Evolutionary conservation across 2,888 invertebrate species (phyloP).

Genomic region (Drosophila vallismaia): DNA sequence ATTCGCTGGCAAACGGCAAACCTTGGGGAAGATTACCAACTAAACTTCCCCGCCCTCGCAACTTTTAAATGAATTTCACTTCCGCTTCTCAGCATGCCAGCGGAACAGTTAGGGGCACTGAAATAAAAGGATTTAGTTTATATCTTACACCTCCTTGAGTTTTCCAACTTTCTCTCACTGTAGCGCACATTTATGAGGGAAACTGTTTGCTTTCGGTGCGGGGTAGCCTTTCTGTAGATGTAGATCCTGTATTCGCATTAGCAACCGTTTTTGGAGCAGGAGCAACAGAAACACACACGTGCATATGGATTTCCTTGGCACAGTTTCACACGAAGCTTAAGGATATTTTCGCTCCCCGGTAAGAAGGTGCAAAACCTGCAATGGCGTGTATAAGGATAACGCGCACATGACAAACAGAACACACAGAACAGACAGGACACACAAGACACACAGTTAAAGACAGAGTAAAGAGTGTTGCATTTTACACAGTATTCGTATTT

Average conservation of each 20-base stretch:
- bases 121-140: not conserved
- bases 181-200: slow-evolving; percentile 20
- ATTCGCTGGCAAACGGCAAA: slow-evolving; percentile 13
- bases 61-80: slow-evolving; percentile 40
- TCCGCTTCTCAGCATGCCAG: slow-evolving; percentile 13
- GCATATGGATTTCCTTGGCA: slow-evolving; percentile 52
- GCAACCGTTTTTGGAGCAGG: slow-evolving; percentile 43
- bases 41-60: slow-evolving; percentile 23
- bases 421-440: no score
- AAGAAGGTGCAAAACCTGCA: not conserved
- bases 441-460: slow-evolving; percentile 27
- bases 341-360: slow-evolving; percentile 8
- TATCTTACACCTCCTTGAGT: no score
- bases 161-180: slow-evolving; percentile 7
- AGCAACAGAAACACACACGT: slow-evolving; percentile 22
- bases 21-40: slow-evolving; percentile 35
- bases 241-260: slow-evolving; percentile 41
- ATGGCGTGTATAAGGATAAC: not conserved
- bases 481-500: slow-evolving; percentile 50
- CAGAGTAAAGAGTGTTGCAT: slow-evolving; percentile 24
- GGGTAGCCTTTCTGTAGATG: slow-evolving; percentile 19
- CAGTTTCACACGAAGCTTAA: slow-evolving; percentile 34
- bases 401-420: not conserved
- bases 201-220: slow-evolving; percentile 26
- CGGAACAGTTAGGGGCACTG: slow-evolving; percentile 15